phyloP scores from a whole-genome alignment of 2,888 invertebrate genomes.

The Lamellibrachia columna region DNA sequence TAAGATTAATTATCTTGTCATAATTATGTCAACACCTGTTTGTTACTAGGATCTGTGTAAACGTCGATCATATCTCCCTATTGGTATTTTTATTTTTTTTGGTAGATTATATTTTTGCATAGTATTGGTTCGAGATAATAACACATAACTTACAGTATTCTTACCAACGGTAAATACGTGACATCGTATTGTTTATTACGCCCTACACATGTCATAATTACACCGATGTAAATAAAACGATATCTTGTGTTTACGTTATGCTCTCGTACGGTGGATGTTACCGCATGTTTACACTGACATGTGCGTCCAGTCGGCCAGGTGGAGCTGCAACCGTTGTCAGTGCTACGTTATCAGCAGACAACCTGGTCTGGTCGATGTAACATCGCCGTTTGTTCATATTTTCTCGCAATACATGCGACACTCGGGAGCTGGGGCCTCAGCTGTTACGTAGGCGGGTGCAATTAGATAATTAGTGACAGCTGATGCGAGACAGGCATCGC shows the following conservation, averaged over 20 bases:
- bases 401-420: not conserved
- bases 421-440: not conserved
- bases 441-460: conserved; percentile 3
- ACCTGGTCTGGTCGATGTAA: not conserved
- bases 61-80: conserved; percentile 4
- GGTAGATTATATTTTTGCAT: not conserved
- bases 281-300: not conserved
- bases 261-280: not conserved
- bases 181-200: not conserved
- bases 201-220: not conserved
- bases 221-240: not conserved
- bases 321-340: not conserved
- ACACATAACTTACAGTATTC: not conserved
- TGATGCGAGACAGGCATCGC: not conserved
- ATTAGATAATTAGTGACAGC: conserved; percentile 12
- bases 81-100: not conserved
- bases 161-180: not conserved
- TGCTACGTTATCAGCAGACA: not conserved
- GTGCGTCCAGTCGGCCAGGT: not conserved
- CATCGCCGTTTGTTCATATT: not conserved
- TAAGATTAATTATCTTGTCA: not conserved
- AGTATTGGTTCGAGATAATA: not conserved
- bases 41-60: not conserved
- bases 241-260: conserved; percentile 16
- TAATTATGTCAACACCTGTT: not conserved